Percentiles rank a stretch among this genome's conserved stretches.
These are phyloP conservation scores for Tricholauxania praeusta DNA, from an alignment of 2,888 invertebrate genomes.

Conservation along the genomic window DNA sequence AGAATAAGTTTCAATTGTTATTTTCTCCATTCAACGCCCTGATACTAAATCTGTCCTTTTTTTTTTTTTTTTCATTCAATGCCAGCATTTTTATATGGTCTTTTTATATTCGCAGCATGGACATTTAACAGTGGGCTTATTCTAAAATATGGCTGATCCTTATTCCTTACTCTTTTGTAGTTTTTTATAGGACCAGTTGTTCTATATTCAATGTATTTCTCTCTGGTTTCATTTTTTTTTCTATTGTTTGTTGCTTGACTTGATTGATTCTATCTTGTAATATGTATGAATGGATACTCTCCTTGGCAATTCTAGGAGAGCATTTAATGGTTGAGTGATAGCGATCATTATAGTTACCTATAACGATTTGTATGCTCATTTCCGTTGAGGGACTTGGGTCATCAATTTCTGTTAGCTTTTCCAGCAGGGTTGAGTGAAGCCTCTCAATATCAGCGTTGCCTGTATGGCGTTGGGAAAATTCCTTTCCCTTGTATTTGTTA, in stretches of 20 bases:
- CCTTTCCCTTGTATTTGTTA: no score
- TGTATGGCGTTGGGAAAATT: no score
- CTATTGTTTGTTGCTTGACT: neutral
- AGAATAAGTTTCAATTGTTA: no score
- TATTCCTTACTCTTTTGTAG: no score
- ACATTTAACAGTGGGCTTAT: no score
- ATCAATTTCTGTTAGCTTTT: conserved; percentile 34
- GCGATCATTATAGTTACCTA: conserved; percentile 39
- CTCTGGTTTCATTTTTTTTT: conserved; percentile 10
- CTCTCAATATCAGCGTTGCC: conserved; percentile 32
- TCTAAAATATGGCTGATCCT: no score
- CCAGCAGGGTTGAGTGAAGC: conserved; percentile 36
- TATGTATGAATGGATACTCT: conserved; percentile 5
- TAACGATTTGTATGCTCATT: conserved; percentile 34
- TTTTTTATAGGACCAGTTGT: no score
- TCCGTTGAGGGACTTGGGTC: conserved; percentile 30
- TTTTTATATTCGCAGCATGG: no score
- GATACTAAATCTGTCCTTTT: no score
- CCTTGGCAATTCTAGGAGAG: conserved; percentile 29
- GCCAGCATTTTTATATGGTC: no score
- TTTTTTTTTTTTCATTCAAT: no score
- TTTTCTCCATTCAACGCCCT: no score
- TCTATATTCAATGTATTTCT: conserved; percentile 21
- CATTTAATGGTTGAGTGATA: conserved; percentile 38
- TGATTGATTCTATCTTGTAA: conserved; percentile 17